Percentiles rank a stretch among this genome's conserved stretches.
Conservation (phyloP, 2,113 vertebrate genomes). For the Salvelinus namaycush region DNA sequence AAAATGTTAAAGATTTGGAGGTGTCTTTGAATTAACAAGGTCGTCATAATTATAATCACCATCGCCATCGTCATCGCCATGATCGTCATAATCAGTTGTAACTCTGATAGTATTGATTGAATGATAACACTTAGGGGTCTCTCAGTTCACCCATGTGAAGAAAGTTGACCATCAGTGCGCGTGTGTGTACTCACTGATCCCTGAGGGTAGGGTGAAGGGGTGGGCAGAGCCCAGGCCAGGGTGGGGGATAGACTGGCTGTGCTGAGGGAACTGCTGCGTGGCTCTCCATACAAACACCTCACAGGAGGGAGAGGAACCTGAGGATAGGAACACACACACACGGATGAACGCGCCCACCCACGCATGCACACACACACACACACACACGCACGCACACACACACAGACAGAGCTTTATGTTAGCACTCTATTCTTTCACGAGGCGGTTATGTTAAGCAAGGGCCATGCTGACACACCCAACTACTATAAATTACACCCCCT, state of each 20-base stretch:
- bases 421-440: conserved; percentile 22
- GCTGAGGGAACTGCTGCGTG: conserved; percentile 75
- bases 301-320: conserved; percentile 67
- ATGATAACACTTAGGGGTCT: too few species aligned
- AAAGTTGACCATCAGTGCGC: too few species aligned
- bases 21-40: too few species aligned
- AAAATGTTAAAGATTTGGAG: too few species aligned
- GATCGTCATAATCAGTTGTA: too few species aligned
- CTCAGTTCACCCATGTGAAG: too few species aligned
- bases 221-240: conserved; percentile 73
- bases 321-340: conserved; percentile 11
- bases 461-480: conserved; percentile 57
- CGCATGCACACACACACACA: not conserved
- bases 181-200: conserved; percentile 77
- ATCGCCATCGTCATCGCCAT: too few species aligned
- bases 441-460: conserved; percentile 47
- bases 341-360: conserved; percentile 8
- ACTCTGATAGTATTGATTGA: too few species aligned
- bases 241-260: conserved; percentile 80
- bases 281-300: conserved; percentile 84
- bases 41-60: too few species aligned
- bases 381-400: too few species aligned
- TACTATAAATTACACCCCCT: conserved; percentile 65
- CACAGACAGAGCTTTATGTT: not conserved
- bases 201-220: conserved; percentile 81